Evolutionary conservation across 2,113 vertebrate genomes (phyloP), one percentile per base, ranked within the genome.

Genomic region (Glaucidium brasilianum): DNA sequence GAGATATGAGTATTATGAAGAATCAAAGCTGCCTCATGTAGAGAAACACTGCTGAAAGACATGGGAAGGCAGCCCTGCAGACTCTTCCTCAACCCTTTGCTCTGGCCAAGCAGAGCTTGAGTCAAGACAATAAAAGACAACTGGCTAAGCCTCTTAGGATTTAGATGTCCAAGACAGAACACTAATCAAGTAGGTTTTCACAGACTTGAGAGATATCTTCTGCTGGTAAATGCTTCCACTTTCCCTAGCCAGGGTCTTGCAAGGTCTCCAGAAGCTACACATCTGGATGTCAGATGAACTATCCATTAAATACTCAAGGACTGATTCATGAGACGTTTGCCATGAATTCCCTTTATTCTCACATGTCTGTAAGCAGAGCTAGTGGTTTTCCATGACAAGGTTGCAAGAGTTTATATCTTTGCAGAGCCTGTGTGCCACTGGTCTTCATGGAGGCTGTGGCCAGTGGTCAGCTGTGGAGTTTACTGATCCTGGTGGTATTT

Each of bases 1-100:
- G 45, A 29, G 69, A 19, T 10, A 2, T 1, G 21, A 74, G 17
- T 0, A 0, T 12, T 39, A 23, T 7, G 55, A 63, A 76, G 49
- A 47, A 55, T 32, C 25, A 58, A 76, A 60, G 23, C 30, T 82
- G 82, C n/a, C 20, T 53, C 15, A 3, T 11, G 47, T 0, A 19
- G 32, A 37, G 37, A 23, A 67, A 50, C 26, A 8, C 32, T 25
- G 30, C 26, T 55, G 62, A 49, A 18, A 27, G 74, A 72, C 39
- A 45, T 5, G 18, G 49, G 23, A 47, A 55, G 60, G 47, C 66
- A 62, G 53, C n/a, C 29, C 56, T n/a, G 50, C 27, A 76, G 67
- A 4, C 6, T 64, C 9, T 3, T 30, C 43, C 62, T 39, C 19
- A 9, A 12, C 18, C 34, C 49, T 45, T 35, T 16, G 49, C 34